phyloP scores from a whole-genome alignment of 2,113 vertebrate species.

The Phaethornis superciliosus region DNA sequence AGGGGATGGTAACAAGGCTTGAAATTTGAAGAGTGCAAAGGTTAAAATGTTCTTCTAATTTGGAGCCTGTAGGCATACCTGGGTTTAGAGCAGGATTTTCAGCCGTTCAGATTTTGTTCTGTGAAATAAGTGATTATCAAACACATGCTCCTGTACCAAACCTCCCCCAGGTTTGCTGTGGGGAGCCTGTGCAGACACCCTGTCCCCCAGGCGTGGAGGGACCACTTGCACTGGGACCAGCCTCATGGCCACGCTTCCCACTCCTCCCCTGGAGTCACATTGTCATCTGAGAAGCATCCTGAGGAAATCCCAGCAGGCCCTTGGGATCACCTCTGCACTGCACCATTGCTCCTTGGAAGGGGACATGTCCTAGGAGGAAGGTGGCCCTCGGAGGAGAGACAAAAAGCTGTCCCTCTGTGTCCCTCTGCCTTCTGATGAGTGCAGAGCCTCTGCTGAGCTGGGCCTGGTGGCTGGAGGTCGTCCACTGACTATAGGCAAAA shows the following conservation, averaged over 20 bases:
- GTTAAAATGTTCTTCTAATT: background rate
- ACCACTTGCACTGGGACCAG: background rate
- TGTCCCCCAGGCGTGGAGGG: background rate
- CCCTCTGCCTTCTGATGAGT: too few species aligned
- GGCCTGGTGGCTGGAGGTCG: rapidly evolving
- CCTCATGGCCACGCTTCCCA: rapidly evolving
- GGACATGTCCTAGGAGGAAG: too few species aligned
- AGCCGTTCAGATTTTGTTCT: background rate
- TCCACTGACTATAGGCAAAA: background rate
- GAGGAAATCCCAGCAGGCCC: background rate
- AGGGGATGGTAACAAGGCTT: background rate
- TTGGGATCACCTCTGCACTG: background rate
- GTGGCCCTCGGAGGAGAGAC: too few species aligned
- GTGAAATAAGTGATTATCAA: background rate
- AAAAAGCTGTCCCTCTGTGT: too few species aligned
- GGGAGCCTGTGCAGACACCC: too few species aligned
- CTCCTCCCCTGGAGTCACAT: background rate
- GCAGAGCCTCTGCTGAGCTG: background rate
- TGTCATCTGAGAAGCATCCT: background rate
- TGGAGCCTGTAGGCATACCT: background rate
- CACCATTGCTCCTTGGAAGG: rapidly evolving
- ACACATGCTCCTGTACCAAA: too few species aligned
- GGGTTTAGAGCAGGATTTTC: background rate
- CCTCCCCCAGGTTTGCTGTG: too few species aligned
- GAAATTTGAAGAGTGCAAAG: background rate